These are phyloP conservation scores for Argopecten irradians DNA, from an alignment of 1,140 invertebrate genomes.

Conservation along the genomic window DNA sequence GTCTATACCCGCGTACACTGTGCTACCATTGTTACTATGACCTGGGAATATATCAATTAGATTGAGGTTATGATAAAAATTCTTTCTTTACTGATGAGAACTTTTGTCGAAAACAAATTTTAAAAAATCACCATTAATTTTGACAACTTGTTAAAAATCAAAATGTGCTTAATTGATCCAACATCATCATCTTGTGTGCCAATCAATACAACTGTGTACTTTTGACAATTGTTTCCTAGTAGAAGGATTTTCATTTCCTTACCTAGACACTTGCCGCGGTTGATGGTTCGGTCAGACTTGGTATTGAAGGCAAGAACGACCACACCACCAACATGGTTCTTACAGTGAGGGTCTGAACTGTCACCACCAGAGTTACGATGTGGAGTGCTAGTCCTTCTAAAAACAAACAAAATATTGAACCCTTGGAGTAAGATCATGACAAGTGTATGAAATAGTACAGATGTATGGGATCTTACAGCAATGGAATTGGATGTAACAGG, in stretches of 20 bases:
- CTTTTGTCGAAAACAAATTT: neutral
- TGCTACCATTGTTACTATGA: conserved; percentile 82
- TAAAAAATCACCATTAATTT: neutral
- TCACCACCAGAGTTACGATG: conserved; percentile 50
- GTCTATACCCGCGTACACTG: conserved; percentile 85
- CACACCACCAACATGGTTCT: conserved; percentile 61
- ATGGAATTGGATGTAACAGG: too few relatives aligned
- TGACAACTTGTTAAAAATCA: neutral
- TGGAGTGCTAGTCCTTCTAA: conserved; percentile 64
- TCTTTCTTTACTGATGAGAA: neutral
- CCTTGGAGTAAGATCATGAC: too few relatives aligned
- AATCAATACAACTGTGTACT: neutral
- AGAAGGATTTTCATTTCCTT: conserved; percentile 43
- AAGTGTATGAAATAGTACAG: too few relatives aligned
- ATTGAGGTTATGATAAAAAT: too few relatives aligned
- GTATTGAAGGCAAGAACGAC: conserved; percentile 65
- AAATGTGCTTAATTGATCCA: too few relatives aligned
- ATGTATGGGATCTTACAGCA: too few relatives aligned
- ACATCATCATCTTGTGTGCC: too few relatives aligned
- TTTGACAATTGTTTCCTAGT: neutral
- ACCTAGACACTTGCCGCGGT: conserved; percentile 72
- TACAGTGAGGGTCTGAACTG: conserved; percentile 47
- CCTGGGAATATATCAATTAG: conserved; percentile 74
- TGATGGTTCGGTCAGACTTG: conserved; percentile 63
- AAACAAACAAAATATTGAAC: conserved; percentile 31